Conservation (phyloP, 2,797 vertebrate species). For the Eupleurogrammus muticus region DNA sequence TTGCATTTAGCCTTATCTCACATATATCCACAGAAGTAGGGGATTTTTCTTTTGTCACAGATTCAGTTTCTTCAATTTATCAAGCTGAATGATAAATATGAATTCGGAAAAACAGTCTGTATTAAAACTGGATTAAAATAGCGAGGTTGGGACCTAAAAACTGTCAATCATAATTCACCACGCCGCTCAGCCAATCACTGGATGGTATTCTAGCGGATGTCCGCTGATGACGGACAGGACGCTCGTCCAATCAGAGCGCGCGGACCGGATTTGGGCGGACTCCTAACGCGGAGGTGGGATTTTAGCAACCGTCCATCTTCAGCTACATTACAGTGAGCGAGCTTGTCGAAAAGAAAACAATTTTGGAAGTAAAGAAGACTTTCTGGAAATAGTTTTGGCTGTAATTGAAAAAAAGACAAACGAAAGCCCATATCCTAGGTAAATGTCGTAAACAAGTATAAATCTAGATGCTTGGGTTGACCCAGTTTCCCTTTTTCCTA, state of each 20-base stretch:
- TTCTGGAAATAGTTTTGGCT: slow-evolving; percentile 80
- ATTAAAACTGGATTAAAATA: not conserved
- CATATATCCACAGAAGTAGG: not conserved
- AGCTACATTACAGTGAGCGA: slow-evolving; percentile 83
- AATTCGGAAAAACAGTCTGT: not conserved
- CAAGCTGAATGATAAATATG: not conserved
- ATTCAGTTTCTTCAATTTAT: not conserved
- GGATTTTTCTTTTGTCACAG: not conserved
- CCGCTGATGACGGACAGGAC: slow-evolving; percentile 27
- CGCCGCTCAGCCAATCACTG: slow-evolving; percentile 61
- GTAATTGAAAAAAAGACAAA: slow-evolving; percentile 82
- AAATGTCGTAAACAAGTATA: slow-evolving; percentile 80
- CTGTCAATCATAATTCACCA: slow-evolving; percentile 38
- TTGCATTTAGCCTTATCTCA: not conserved
- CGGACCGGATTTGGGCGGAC: slow-evolving; percentile 67
- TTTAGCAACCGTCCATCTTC: slow-evolving; percentile 87
- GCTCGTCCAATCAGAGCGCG: slow-evolving; percentile 61
- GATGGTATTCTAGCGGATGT: slow-evolving; percentile 62
- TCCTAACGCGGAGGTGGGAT: slow-evolving; percentile 74
- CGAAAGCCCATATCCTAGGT: slow-evolving; percentile 82
- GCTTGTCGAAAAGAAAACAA: slow-evolving; percentile 86
- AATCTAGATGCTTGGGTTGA: slow-evolving; percentile 72
- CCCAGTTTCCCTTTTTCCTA: slow-evolving; percentile 82
- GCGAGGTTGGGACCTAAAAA: not conserved
- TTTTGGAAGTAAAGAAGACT: slow-evolving; percentile 85